Percentiles rank a stretch among this genome's conserved stretches.
These are phyloP conservation scores for Akabosia matsudoensis DNA, from an alignment of 1,140 invertebrate species.

Conservation along the genomic window DNA sequence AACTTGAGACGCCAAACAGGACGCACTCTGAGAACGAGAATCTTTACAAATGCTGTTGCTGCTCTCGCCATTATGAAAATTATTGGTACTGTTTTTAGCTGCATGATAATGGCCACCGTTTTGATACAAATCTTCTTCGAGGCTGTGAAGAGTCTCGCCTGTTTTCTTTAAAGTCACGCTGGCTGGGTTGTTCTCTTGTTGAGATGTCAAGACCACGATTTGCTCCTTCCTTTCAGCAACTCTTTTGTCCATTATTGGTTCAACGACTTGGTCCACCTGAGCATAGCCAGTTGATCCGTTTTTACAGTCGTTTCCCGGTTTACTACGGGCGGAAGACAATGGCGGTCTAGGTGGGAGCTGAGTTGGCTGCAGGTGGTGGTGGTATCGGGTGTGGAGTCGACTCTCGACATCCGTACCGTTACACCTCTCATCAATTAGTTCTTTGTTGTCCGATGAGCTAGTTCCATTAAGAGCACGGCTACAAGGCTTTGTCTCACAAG, in stretches of 20 bases:
- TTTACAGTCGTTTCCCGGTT: conserved; percentile 12
- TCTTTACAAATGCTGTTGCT: neutral
- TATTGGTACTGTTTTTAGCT: neutral
- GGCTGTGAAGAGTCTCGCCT: neutral
- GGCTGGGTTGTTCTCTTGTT: conserved; percentile 19
- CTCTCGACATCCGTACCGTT: neutral
- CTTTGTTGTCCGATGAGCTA: conserved; percentile 20
- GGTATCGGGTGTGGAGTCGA: conserved; percentile 10
- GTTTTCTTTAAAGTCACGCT: conserved; percentile 5
- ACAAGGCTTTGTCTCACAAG: neutral
- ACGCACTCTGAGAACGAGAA: no score
- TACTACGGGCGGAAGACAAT: conserved; percentile 14
- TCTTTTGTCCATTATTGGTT: conserved; percentile 21
- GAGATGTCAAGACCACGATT: conserved; percentile 20
- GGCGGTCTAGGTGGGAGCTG: neutral
- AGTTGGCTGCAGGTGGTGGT: neutral
- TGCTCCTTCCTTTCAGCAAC: neutral
- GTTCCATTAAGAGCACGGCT: neutral
- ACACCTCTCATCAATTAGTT: conserved; percentile 20
- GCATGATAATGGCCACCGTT: no score
- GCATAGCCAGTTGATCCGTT: neutral
- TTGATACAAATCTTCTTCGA: no score
- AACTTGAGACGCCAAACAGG: no score
- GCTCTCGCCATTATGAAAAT: neutral
- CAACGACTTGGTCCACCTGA: conserved; percentile 13